Evolutionary conservation across 1,140 invertebrate genomes (phyloP).

Genomic region (Hycleus cichorii): DNA sequence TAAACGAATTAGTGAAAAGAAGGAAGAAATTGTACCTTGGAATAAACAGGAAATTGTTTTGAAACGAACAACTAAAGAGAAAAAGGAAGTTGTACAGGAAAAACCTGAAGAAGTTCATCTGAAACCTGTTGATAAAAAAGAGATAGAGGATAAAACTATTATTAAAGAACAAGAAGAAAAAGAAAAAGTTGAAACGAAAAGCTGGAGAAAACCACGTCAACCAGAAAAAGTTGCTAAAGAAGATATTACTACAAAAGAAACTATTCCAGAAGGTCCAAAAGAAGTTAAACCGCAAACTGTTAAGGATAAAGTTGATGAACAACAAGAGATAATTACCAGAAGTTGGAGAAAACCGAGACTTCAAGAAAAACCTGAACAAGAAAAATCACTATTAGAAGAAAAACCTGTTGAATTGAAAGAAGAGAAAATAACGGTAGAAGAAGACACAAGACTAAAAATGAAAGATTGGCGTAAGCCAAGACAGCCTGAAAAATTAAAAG

Average conservation of each 20-base stretch:
- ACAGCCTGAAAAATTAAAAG: slow-evolving; percentile 25
- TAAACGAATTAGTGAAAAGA: slow-evolving; percentile 26
- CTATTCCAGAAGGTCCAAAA: slow-evolving; percentile 40
- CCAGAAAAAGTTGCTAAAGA: slow-evolving; percentile 23
- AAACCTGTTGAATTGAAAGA: slow-evolving; percentile 34
- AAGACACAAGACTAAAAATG: slow-evolving; percentile 24
- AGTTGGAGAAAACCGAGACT: background rate
- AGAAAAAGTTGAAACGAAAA: slow-evolving; percentile 21
- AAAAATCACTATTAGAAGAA: slow-evolving; percentile 22
- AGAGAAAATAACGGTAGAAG: slow-evolving; percentile 18
- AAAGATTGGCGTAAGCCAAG: slow-evolving; percentile 6
- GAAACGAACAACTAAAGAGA: slow-evolving; percentile 39
- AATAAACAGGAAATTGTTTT: slow-evolving; percentile 44
- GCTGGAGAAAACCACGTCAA: slow-evolving; percentile 13
- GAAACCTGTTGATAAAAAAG: slow-evolving; percentile 35
- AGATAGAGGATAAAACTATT: slow-evolving; percentile 25
- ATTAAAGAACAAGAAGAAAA: slow-evolving; percentile 38
- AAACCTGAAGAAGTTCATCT: slow-evolving; percentile 42
- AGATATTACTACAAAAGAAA: slow-evolving; percentile 11
- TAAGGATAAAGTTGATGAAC: slow-evolving; percentile 38
- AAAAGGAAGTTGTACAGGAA: slow-evolving; percentile 39
- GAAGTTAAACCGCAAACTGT: slow-evolving; percentile 28
- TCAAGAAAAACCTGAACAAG: slow-evolving; percentile 39
- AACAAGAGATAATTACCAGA: slow-evolving; percentile 22
- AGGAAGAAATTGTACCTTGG: slow-evolving; percentile 40